Evolutionary conservation across 2,797 vertebrate genomes (phyloP).

Genomic region (Lagocephalus sceleratus): DNA sequence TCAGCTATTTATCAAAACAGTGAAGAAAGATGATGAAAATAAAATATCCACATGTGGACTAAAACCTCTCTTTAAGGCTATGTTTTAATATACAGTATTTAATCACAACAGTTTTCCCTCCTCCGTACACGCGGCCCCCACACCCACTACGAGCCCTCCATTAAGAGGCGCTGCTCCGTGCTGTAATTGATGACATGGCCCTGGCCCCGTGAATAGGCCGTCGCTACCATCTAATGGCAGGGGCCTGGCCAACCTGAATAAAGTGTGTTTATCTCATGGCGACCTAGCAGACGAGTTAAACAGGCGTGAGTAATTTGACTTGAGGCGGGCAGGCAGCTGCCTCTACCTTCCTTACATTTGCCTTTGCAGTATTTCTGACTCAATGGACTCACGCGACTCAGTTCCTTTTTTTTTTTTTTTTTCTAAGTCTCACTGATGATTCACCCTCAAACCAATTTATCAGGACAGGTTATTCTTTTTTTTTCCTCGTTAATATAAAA

Average conservation of each 20-base stretch:
- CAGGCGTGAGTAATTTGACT: constrained; percentile 71
- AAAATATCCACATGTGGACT: background rate
- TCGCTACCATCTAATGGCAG: constrained; percentile 64
- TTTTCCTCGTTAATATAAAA: background rate
- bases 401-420: constrained; percentile 3
- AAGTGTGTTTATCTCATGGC: constrained; percentile 79
- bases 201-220: constrained; percentile 58
- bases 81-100: background rate
- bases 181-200: constrained; percentile 72
- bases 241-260: constrained; percentile 68
- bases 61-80: background rate
- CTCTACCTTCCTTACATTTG: background rate
- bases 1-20: too few relatives aligned
- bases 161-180: constrained; percentile 68
- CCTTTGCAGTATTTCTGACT: background rate
- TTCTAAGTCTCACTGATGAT: constrained; percentile 23
- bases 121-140: background rate
- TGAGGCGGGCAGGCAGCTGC: constrained; percentile 44
- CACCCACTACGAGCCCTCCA: constrained; percentile 33
- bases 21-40: too few relatives aligned
- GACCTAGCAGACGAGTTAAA: constrained; percentile 80
- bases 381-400: too few relatives aligned
- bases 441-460: constrained; percentile 21
- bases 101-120: constrained; percentile 30
- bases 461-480: constrained; percentile 14